Evolutionary conservation across 2,888 invertebrate species (phyloP), one percentile per base, ranked within the genome.

Genomic region (Pheosia gnoma): DNA sequence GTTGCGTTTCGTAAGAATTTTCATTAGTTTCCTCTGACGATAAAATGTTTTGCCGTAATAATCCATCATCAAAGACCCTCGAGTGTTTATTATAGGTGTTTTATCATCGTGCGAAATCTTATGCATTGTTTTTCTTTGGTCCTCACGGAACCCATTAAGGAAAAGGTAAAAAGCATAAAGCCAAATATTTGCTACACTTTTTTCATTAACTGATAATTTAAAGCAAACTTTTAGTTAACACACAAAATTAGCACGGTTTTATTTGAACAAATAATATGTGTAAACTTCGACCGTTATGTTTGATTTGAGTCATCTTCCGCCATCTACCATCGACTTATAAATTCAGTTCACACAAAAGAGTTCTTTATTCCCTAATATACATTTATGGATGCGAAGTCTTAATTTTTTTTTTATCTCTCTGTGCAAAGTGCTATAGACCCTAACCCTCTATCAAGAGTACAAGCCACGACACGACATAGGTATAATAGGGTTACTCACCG

Each of bases 401-500:
- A 25, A 25, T 0, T 71, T 72, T 72, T 72, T 67, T 78, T 75
- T 75, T 61, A 75, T 75, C 74, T 72, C 76, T 60, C 72, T 72
- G 67, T 70, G 63, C 41, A 53, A 76, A 79, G 77, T 78, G 79
- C 80, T 80, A 80, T 81, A 82, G 79, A 81, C 82, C 70, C 74
- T 70, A 67, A 72, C 84, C 80, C 81, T 72, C 66, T 77, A 80
- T 79, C 78, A 78, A 81, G 81, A 81, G 76, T 76, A 77, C 77
- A 73, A 76, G 72, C 60, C 78, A 67, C 63, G 75, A 72, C 25
- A 25, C 25, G 25, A 25, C 25, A 25, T 25, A 25, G 25, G 25
- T 25, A 72, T 67, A 72, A 71, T 68, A 73, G 68, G 57, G 60
- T 75, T 74, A 85, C 92, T 89, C 72, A 93, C 92, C 91, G 77